Conservation (phyloP, 2,113 vertebrate species). For the Aspidoscelis tigris region DNA sequence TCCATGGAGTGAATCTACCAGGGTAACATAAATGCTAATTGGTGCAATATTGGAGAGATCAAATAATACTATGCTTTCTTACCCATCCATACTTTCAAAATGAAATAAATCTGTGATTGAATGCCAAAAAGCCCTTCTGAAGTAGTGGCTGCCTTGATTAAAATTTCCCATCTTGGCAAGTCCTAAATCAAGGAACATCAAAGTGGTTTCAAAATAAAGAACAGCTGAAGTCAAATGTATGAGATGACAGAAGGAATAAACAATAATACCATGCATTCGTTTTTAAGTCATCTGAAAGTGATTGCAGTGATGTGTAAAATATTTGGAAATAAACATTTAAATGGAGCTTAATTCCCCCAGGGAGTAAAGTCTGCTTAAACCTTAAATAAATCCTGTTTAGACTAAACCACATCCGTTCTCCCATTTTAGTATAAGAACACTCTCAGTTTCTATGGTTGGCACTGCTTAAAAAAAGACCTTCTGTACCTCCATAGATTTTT, state of each 20-base stretch:
- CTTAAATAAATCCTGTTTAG: conserved; percentile 58
- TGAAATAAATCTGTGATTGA: conserved; percentile 10
- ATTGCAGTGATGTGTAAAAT: conserved; percentile 69
- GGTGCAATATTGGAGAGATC: conserved; percentile 24
- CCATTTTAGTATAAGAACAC: conserved; percentile 42
- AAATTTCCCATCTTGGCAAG: conserved; percentile 69
- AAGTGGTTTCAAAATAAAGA: conserved; percentile 71
- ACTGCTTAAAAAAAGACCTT: conserved; percentile 28
- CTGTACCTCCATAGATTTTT: conserved; percentile 35
- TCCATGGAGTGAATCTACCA: background rate
- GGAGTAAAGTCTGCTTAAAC: conserved; percentile 51
- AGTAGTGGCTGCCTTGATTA: conserved; percentile 69
- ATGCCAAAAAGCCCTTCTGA: conserved; percentile 65
- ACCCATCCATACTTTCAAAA: conserved; percentile 23
- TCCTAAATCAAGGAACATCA: conserved; percentile 73
- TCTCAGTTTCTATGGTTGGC: conserved; percentile 34
- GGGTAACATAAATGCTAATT: conserved; percentile 19
- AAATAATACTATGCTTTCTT: conserved; percentile 35
- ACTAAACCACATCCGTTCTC: conserved; percentile 48
- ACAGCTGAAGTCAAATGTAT: conserved; percentile 70
- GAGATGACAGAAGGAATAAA: conserved; percentile 69
- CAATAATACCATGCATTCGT: conserved; percentile 66
- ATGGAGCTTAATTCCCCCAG: conserved; percentile 42
- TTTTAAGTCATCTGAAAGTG: conserved; percentile 70
- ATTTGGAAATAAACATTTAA: conserved; percentile 64